Evolutionary conservation across 2,888 invertebrate genomes (phyloP).

Genomic region (Brachyopa scutellaris): DNA sequence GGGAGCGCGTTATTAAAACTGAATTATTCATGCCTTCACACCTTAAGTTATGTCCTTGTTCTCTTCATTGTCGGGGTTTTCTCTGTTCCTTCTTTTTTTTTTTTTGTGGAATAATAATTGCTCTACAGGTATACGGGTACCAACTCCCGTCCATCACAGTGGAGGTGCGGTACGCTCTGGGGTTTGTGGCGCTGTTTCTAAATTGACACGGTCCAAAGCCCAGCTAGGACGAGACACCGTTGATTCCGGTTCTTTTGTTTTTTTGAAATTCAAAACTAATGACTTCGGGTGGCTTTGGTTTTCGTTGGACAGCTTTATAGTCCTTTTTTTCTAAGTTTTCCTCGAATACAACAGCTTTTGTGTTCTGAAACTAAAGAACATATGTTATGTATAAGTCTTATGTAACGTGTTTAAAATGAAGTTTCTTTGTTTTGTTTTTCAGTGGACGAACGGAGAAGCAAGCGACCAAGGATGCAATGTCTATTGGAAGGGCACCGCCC

Average conservation of each 20-base stretch:
- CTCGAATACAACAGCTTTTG: background rate
- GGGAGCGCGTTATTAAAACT: constrained; percentile 70
- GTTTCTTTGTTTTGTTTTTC: constrained; percentile 56
- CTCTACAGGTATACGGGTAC: constrained; percentile 59
- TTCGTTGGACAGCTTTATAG: constrained; percentile 5
- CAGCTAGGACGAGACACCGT: background rate
- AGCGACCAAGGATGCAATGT: constrained; percentile 81
- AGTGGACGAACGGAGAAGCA: constrained; percentile 86
- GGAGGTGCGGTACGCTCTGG: background rate
- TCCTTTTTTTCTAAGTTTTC: too few relatives aligned
- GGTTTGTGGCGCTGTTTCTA: background rate
- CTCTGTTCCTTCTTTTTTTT: constrained; percentile 5
- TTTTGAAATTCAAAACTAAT: constrained; percentile 64
- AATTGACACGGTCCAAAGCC: background rate
- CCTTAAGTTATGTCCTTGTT: constrained; percentile 78
- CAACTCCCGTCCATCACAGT: constrained; percentile 52
- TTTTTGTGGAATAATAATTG: constrained; percentile 47
- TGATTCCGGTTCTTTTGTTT: constrained; percentile 5
- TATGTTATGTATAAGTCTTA: constrained; percentile 10
- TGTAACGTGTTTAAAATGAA: constrained; percentile 39
- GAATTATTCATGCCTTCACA: constrained; percentile 75
- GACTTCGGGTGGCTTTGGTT: constrained; percentile 59
- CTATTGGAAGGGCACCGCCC: constrained; percentile 85
- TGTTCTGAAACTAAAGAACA: background rate
- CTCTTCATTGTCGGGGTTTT: constrained; percentile 72